phyloP scores from a whole-genome alignment of 2,797 vertebrate species.

The Ctenosaura bakeri region DNA sequence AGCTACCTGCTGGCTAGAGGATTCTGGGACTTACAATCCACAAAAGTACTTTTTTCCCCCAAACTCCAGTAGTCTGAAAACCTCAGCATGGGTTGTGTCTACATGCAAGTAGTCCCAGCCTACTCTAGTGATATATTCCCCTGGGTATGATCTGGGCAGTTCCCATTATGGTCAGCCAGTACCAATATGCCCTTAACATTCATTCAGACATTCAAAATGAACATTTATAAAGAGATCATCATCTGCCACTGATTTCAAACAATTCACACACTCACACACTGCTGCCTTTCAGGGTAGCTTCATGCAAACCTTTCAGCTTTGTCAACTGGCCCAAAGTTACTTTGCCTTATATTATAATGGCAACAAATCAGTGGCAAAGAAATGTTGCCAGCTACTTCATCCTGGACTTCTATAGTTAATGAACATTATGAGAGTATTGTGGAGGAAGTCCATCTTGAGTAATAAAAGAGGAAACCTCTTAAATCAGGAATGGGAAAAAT shows the following conservation, averaged over 20 bases:
- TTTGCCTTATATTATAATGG: conserved; percentile 33
- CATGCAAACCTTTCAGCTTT: background rate
- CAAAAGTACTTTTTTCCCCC: too few species aligned
- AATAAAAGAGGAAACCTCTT: background rate
- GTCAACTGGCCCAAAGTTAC: conserved; percentile 24
- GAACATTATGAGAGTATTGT: background rate
- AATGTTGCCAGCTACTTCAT: conserved; percentile 35
- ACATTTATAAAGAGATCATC: background rate
- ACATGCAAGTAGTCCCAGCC: background rate
- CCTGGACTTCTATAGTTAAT: conserved; percentile 34
- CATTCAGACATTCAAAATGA: background rate
- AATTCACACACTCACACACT: background rate
- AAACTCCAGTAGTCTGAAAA: background rate
- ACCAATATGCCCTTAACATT: background rate
- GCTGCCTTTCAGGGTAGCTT: background rate
- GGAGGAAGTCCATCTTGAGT: too few species aligned
- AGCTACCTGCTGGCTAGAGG: too few species aligned
- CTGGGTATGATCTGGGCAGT: background rate
- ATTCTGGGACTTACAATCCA: too few species aligned
- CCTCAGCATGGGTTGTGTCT: background rate
- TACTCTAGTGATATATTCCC: background rate
- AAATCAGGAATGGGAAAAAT: too few species aligned
- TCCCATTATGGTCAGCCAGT: background rate
- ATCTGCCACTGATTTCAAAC: background rate
- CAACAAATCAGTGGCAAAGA: conserved; percentile 47